Conservation (phyloP, 2,113 vertebrate species). For the Ranitomeya variabilis region DNA sequence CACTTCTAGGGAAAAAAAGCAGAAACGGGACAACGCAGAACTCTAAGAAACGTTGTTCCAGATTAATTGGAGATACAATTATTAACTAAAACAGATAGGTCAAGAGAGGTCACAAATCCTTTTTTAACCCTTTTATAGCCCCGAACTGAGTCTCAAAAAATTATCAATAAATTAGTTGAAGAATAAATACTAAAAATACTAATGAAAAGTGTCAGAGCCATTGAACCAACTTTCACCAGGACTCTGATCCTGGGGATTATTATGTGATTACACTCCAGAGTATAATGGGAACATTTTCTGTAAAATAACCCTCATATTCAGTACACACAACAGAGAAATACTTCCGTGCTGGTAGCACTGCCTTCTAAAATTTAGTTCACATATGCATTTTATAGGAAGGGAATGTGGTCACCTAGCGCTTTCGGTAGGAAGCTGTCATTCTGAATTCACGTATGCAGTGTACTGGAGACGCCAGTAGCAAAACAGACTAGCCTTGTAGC, state of each 20-base stretch:
- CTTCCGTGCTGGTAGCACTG: conserved; percentile 64
- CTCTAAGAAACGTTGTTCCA: too few relatives aligned
- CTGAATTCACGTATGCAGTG: conserved; percentile 65
- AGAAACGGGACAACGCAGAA: too few relatives aligned
- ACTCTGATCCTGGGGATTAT: background rate
- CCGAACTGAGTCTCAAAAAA: too few relatives aligned
- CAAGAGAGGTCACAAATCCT: too few relatives aligned
- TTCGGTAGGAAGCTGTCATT: conserved; percentile 64
- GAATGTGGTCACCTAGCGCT: conserved; percentile 65
- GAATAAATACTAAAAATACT: background rate
- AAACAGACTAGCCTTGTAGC: conserved; percentile 62
- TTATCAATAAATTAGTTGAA: background rate
- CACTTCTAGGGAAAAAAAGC: too few relatives aligned
- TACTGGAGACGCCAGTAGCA: conserved; percentile 64
- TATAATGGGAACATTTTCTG: background rate
- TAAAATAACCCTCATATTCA: conserved; percentile 25
- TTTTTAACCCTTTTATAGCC: too few relatives aligned
- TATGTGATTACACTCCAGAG: background rate
- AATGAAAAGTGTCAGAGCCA: background rate
- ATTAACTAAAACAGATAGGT: too few relatives aligned
- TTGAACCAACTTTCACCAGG: background rate
- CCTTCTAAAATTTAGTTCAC: conserved; percentile 66
- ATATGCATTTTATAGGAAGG: conserved; percentile 61
- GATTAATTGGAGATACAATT: too few relatives aligned
- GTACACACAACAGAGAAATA: conserved; percentile 57